Conservation (phyloP, 1,140 invertebrate genomes). For the Phthorimaea operculella region DNA sequence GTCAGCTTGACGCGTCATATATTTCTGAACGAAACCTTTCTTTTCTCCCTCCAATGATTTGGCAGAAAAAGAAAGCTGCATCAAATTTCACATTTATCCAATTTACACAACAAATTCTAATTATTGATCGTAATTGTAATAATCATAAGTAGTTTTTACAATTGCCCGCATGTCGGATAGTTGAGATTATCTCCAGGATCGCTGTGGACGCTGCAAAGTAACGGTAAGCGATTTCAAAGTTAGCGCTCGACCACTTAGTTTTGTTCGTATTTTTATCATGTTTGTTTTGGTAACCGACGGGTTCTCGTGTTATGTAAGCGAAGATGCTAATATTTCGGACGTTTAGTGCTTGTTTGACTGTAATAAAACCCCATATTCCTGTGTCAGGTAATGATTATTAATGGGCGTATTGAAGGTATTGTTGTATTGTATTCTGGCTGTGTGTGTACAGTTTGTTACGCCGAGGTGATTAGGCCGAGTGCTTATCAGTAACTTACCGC, state of each 20-base stretch:
- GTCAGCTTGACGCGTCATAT: too few species aligned
- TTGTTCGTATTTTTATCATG: constrained; percentile 27
- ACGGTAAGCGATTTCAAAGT: constrained; percentile 42
- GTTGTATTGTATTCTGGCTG: too few species aligned
- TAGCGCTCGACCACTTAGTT: constrained; percentile 30
- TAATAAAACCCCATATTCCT: constrained; percentile 24
- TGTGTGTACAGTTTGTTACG: constrained; percentile 11
- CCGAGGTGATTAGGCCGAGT: constrained; percentile 8
- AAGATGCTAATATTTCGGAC: constrained; percentile 41
- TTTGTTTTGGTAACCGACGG: constrained; percentile 36
- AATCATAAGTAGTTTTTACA: not conserved
- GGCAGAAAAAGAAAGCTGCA: constrained; percentile 1
- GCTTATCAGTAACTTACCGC: too few species aligned
- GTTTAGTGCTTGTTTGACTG: constrained; percentile 25
- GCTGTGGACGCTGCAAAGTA: not conserved
- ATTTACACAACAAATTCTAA: not conserved
- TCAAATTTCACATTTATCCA: not conserved
- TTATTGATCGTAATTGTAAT: not conserved
- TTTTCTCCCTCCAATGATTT: not conserved
- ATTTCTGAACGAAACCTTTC: constrained; percentile 1
- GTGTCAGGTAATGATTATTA: constrained; percentile 28
- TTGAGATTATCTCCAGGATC: not conserved
- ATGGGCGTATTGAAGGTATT: not conserved
- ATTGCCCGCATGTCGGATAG: not conserved
- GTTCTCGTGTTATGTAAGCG: constrained; percentile 41